Evolutionary conservation across 2,797 vertebrate genomes (phyloP), one percentile per base, ranked within the genome.

Genomic region (Bovichtus variegatus): DNA sequence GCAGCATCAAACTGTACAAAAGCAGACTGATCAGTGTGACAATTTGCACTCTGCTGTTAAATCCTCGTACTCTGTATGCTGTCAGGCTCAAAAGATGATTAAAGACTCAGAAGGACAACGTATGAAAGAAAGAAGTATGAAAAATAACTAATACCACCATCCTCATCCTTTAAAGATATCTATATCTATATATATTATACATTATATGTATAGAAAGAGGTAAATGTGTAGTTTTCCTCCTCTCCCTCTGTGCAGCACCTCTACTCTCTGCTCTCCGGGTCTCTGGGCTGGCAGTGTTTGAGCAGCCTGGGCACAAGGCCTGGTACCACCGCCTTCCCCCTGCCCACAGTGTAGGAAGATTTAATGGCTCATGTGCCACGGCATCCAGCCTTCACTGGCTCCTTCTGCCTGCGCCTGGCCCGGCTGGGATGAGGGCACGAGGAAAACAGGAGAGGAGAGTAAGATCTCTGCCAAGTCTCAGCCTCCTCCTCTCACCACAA

Each of bases 331-430:
- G 36, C 79, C 74, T 38, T 18, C 38, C 64, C 68, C 21, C 74
- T 80, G 70, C 88, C 88, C 80, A 54, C 87, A 91, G 87, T 78
- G 91, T 76, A 80, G 89, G 90, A 75, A 83, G 89, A 94, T 94
- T 95, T 93, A 93, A 94, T 94, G 94, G 91, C 89, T 94, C 94
- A 91, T 94, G 89, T 94, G 94, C 81, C 90, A 83, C 76, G 64
- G 91, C 91, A 87, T 88, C 75, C 89, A 94, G 85, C 89, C 90
- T 86, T 93, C 44, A 87, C 87, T 78, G 87, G 82, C 81, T 81
- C 71, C 79, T 10, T 80, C 68, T 74, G 78, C 72, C 76, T 85
- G 85, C 6, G 66, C 80, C 73, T 53, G 82, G 66, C 61, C 50
- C 47, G 27, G 59, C 38, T 27, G 78, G 74, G 74, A 83, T 51